phyloP scores from a whole-genome alignment of 1,140 invertebrate species.

The Caerostris extrusa region DNA sequence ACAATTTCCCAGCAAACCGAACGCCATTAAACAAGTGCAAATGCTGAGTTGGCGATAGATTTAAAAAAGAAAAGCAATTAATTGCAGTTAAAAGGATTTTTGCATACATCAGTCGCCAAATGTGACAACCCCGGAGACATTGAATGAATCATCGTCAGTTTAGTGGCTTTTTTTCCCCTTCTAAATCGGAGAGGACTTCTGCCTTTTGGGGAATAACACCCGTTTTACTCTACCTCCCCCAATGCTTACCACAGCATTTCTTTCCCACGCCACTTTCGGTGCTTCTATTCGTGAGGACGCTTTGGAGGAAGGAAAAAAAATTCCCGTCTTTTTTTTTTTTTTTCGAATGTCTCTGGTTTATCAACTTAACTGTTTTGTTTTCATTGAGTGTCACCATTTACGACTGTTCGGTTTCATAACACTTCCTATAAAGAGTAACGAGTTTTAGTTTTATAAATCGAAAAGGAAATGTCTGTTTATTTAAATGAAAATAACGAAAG shows the following conservation, averaged over 20 bases:
- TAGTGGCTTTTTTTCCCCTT: not conserved
- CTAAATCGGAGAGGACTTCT: not conserved
- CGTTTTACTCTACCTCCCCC: not conserved
- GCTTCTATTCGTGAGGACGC: no score
- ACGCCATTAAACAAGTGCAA: no score
- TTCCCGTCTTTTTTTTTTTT: not conserved
- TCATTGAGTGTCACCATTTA: not conserved
- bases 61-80: not conserved
- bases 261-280: conserved; percentile 41
- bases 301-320: not conserved
- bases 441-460: no score
- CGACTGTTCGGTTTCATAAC: no score
- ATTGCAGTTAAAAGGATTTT: no score
- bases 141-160: conserved; percentile 6
- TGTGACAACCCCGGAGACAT: conserved; percentile 26
- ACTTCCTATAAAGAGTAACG: no score
- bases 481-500: no score
- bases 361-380: not conserved
- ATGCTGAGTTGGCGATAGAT: no score
- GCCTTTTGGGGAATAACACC: not conserved
- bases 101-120: not conserved
- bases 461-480: no score
- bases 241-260: not conserved
- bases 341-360: not conserved
- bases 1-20: no score